Conservation (phyloP, 2,888 invertebrate species). For the Euplexia lucipara region DNA sequence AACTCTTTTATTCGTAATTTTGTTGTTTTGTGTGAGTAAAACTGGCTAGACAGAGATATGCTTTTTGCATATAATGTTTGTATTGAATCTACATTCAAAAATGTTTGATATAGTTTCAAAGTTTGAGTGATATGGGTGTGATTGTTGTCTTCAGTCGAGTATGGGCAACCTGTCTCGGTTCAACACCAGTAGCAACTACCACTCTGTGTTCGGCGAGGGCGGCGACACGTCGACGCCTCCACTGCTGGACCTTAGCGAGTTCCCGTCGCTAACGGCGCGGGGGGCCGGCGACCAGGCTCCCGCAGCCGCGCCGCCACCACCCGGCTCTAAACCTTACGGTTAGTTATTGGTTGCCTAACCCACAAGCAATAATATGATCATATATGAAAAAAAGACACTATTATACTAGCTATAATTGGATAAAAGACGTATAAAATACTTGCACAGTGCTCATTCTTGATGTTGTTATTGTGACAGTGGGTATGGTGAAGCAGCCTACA, state of each 20-base stretch:
- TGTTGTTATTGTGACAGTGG: slow-evolving; percentile 90
- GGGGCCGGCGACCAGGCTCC: slow-evolving; percentile 95
- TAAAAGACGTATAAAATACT: no score
- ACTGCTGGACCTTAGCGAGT: slow-evolving; percentile 97
- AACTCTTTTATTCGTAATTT: slow-evolving; percentile 20
- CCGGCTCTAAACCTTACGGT: slow-evolving; percentile 98
- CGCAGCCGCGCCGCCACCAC: slow-evolving; percentile 96
- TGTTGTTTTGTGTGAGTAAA: slow-evolving; percentile 13
- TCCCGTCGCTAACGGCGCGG: slow-evolving; percentile 97
- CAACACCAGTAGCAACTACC: slow-evolving; percentile 93
- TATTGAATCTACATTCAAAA: slow-evolving; percentile 3
- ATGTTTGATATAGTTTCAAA: background rate
- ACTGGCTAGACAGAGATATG: no score
- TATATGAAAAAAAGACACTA: no score
- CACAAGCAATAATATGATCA: background rate
- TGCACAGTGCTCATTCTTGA: background rate
- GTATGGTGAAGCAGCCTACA: slow-evolving; percentile 98
- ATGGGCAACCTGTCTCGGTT: slow-evolving; percentile 92
- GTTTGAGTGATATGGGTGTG: slow-evolving; percentile 9
- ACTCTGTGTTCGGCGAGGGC: slow-evolving; percentile 95
- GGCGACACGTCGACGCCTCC: slow-evolving; percentile 96
- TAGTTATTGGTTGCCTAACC: slow-evolving; percentile 41
- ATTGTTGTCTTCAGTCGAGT: slow-evolving; percentile 86
- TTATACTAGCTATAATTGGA: no score
- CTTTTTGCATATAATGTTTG: no score